Base-by-base conservation (phyloP, 1,140 invertebrate genomes). In the Trichoplusia ni region DNA sequence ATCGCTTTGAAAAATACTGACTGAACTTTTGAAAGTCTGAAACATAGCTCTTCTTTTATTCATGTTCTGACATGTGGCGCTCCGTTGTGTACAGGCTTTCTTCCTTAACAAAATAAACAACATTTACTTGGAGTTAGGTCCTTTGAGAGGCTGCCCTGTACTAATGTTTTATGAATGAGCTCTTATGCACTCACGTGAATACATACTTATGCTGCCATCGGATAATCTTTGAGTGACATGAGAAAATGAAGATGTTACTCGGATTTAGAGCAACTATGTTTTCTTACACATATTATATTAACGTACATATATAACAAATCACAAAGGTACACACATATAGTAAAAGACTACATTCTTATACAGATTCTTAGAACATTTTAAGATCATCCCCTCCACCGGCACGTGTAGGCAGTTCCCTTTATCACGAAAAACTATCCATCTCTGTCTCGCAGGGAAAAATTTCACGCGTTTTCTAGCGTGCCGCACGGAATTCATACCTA, bases 51-150 rank as follows among this genome's bases (percentile, higher is more conserved):
- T 86, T 89, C 75, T 89, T 88, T 89, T 89, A 89, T 89, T 89
- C 86, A 89, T 89, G 78, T 44, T 79, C 78, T 85, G 81, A 89
- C 86, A 88, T 89, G 80, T 89, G 86, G 81, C 78, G 79, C 78
- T 79, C 67, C 75, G 82, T 83, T 81, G 81, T 89, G 74, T 77
- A 82, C 84, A 84, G 77, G 78, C 82, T 89, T 89, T 88, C 82
- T 86, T 86, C 71, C 73, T 68, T 81, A 89, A 89, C 84, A 83
- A 89, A 89, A 89, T 88, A 89, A 89, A 89, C 82, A 87, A 84
- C 84, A 82, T 84, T 86, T 84, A 78, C 84, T 83, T 86, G 80
- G 78, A 88, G 80, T 82, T 80, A 75, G 73, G 67, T 83, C 80
- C 86, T 89, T 85, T 86, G 80, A 86, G 82, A 88, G 75, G 42